Conservation (phyloP, 2,797 vertebrate species). For the Sebastes minor region DNA sequence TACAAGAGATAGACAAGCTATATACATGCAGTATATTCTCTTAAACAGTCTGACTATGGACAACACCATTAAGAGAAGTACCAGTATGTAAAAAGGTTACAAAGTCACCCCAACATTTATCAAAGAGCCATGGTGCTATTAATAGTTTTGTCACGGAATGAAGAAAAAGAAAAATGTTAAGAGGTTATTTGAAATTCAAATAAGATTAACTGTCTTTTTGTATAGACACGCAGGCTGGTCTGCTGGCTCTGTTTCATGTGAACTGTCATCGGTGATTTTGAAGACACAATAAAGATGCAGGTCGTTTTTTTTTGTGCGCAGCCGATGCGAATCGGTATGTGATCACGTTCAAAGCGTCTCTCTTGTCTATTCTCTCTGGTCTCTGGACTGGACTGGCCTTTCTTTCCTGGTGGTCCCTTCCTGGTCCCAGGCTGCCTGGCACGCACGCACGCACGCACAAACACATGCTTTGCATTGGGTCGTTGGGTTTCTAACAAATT, state of each 20-base stretch:
- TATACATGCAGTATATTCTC: no score
- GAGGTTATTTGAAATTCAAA: constrained; percentile 10
- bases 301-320: neutral
- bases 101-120: no score
- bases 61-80: no score
- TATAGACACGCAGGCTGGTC: neutral
- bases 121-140: neutral
- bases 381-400: constrained; percentile 26
- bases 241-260: constrained; percentile 14
- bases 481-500: constrained; percentile 32
- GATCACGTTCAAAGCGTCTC: constrained; percentile 47
- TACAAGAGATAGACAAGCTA: no score
- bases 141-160: constrained; percentile 11
- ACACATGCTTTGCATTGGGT: constrained; percentile 1
- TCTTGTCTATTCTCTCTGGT: constrained; percentile 29
- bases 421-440: constrained; percentile 7
- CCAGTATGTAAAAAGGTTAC: no score
- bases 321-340: constrained; percentile 29
- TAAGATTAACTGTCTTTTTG: constrained; percentile 15
- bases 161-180: neutral
- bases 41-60: no score
- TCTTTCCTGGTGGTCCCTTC: constrained; percentile 63
- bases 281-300: constrained; percentile 41
- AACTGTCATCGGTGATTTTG: constrained; percentile 44
- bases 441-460: neutral